These are phyloP conservation scores for Galaxea fascicularis DNA, from an alignment of 92 coral and sea anemone genomes.

Conservation along the genomic window DNA sequence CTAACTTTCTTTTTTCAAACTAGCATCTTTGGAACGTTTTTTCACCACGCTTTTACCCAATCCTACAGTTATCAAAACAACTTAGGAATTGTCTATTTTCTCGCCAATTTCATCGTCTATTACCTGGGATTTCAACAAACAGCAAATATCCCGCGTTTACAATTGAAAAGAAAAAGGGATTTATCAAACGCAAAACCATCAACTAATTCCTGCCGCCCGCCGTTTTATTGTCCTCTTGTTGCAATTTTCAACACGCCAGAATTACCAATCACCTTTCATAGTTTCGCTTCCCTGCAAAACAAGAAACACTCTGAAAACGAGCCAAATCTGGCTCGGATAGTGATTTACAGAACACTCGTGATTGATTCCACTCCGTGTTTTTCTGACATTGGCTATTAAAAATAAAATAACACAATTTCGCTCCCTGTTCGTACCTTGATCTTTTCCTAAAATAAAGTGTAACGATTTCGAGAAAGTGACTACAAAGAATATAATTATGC, in stretches of 20 bases:
- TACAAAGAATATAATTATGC: neutral
- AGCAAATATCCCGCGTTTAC: neutral
- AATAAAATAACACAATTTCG: neutral
- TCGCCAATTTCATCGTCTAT: neutral
- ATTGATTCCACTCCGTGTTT: neutral
- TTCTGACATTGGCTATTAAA: too few species aligned
- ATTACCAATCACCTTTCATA: neutral
- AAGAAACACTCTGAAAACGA: neutral
- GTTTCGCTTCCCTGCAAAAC: neutral
- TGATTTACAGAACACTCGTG: neutral
- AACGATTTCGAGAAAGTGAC: neutral
- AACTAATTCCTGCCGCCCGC: conserved; percentile 21
- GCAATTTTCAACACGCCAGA: neutral
- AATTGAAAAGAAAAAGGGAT: neutral
- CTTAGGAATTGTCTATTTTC: neutral
- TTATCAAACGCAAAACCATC: neutral
- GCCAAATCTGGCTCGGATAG: neutral
- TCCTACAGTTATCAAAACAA: neutral
- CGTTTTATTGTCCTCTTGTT: neutral
- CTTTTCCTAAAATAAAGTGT: neutral
- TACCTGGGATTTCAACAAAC: neutral
- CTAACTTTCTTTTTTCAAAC: neutral
- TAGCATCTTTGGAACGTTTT: neutral
- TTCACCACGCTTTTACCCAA: neutral
- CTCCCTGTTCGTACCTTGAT: too few species aligned